A percentile compares a stretch with the other conserved stretches of the same genome.
These are phyloP conservation scores for Aldabrachelys gigantea DNA, from an alignment of 2,113 vertebrate genomes.

Conservation along the genomic window DNA sequence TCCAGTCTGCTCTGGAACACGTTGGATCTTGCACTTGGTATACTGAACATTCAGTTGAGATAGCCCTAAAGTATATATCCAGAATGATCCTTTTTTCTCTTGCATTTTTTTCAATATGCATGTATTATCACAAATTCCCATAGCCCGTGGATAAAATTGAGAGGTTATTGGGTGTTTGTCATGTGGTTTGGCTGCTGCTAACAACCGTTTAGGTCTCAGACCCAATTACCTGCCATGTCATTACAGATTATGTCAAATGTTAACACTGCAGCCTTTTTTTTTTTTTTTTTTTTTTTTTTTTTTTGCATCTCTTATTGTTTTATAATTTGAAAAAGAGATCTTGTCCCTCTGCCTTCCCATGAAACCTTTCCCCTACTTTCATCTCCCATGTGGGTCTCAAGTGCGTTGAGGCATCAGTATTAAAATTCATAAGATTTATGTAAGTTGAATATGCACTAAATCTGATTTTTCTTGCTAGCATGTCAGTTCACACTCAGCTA, in stretches of 20 bases:
- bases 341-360: slow-evolving; percentile 46
- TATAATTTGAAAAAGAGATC: slow-evolving; percentile 29
- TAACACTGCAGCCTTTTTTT: not conserved
- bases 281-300: not conserved
- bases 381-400: slow-evolving; percentile 61
- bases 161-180: not conserved
- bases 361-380: slow-evolving; percentile 69
- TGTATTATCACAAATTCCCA: accelerated
- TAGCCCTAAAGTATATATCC: accelerated
- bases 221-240: accelerated
- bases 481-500: not conserved
- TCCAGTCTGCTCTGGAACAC: not conserved
- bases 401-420: slow-evolving; percentile 42
- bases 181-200: not conserved
- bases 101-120: not conserved
- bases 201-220: not conserved
- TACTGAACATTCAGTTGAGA: not conserved
- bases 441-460: slow-evolving; percentile 48
- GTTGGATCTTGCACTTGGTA: not conserved
- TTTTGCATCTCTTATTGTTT: slow-evolving; percentile 30
- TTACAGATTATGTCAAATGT: slow-evolving; percentile 40
- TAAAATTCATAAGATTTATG: slow-evolving; percentile 54
- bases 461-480: slow-evolving; percentile 53
- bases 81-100: accelerated
- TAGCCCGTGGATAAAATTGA: not conserved